Evolutionary conservation across 2,113 vertebrate genomes (phyloP), one percentile per base, ranked within the genome.

Genomic region (Melozone crissalis): DNA sequence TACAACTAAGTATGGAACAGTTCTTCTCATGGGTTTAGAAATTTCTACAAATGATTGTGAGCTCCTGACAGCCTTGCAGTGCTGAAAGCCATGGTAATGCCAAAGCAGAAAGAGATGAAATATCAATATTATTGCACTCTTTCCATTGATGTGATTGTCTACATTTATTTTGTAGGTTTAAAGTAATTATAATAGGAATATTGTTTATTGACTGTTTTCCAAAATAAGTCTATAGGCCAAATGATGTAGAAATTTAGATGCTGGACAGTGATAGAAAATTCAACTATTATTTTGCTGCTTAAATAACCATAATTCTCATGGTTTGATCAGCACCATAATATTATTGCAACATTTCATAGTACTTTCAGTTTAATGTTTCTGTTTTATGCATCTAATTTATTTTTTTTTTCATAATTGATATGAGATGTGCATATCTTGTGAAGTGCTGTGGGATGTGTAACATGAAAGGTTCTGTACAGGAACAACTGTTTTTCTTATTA

Each of bases 401-500:
- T 57, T 89, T 44, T 57, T 89, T 44, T 79, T 89, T 89, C 49
- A 35, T 89, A 94, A 93, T 67, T 91, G 65, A 86, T 84, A 78
- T 3, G 15, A 92, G 81, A 71, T 33, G 54, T 31, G 7, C 46
- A 47, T 84, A 47, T 65, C 54, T 88, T 93, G 41, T 74, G 73
- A 93, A 93, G n/a, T 82, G 43, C 80, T 92, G 57, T 79, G 76
- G 82, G 61, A 88, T 94, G 65, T 76, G 20, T 67, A 74, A 95
- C 75, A 73, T 74, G 77, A 95, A 93, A 92, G 43, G 8, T 79
- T 90, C 87, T 92, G 46, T 65, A 88, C n/a, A 95, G 58, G 61
- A 95, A 78, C 49, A 84, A 87, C 87, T 81, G 78, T 92, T 96
- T 96, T 96, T 93, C 94, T 87, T 95, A 57, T 87, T 92, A 81